These are phyloP conservation scores for Dolichallabes microphthalmus DNA, from an alignment of 2,113 vertebrate genomes.

Conservation along the genomic window DNA sequence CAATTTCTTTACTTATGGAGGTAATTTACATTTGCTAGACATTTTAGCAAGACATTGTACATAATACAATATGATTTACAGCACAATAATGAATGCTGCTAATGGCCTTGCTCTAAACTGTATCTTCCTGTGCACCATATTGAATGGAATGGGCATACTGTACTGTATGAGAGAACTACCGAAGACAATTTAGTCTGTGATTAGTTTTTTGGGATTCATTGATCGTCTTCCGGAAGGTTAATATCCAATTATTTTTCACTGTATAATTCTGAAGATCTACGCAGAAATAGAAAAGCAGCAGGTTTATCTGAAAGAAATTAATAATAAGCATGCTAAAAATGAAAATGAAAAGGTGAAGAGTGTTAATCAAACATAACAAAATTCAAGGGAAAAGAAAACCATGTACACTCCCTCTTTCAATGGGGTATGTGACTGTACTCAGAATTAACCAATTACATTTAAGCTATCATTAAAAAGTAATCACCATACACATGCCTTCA, in stretches of 20 bases:
- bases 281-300: conserved; percentile 28
- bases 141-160: too few relatives aligned
- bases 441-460: neutral
- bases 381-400: too few relatives aligned
- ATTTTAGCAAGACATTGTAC: conserved; percentile 34
- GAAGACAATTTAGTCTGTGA: conserved; percentile 34
- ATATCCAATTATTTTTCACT: conserved; percentile 39
- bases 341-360: neutral
- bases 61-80: conserved; percentile 29
- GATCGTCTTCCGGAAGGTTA: conserved; percentile 40
- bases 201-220: conserved; percentile 41
- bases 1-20: conserved; percentile 36
- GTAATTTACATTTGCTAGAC: conserved; percentile 46
- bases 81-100: conserved; percentile 43
- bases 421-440: neutral
- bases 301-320: conserved; percentile 25
- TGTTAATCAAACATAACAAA: neutral
- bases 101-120: conserved; percentile 40
- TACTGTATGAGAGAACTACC: conserved; percentile 22
- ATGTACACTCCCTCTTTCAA: neutral
- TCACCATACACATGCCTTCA: neutral
- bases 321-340: neutral
- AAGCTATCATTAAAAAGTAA: neutral
- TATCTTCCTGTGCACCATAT: conserved; percentile 35
- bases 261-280: conserved; percentile 16